Evolutionary conservation across 1,140 invertebrate genomes (phyloP).

Genomic region (Wasmannia auropunctata): DNA sequence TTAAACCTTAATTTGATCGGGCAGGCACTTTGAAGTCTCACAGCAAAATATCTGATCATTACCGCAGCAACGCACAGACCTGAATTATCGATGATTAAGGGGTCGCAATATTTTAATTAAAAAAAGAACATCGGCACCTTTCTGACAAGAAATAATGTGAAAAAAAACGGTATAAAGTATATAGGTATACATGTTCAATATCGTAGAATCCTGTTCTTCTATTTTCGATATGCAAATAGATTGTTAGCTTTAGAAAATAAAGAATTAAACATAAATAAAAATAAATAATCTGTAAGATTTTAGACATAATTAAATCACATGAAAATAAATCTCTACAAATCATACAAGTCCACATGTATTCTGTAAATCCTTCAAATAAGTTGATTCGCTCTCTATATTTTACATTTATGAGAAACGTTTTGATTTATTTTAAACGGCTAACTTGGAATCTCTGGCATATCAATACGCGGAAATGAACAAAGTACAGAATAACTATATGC

Average conservation of each 20-base stretch:
- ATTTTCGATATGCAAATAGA: not conserved
- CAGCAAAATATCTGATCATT: slow-evolving; percentile 9
- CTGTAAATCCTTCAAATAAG: not conserved
- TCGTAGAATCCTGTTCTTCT: not conserved
- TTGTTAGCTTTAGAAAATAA: not conserved
- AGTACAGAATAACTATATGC: not conserved
- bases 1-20: slow-evolving; percentile 21
- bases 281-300: too few relatives aligned
- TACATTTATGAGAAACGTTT: not conserved
- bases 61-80: not conserved
- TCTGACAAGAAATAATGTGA: not conserved
- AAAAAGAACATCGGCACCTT: not conserved
- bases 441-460: not conserved
- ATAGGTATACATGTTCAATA: not conserved
- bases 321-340: not conserved
- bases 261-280: not conserved
- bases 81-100: not conserved
- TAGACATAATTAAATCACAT: too few relatives aligned
- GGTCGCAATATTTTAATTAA: not conserved
- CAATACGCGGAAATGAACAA: not conserved
- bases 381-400: not conserved
- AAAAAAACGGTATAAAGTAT: not conserved
- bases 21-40: slow-evolving; percentile 16
- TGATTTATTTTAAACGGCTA: too few relatives aligned
- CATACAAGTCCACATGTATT: not conserved